phyloP scores from a whole-genome alignment of 2,113 vertebrate genomes.

The Chelonoidis abingdonii region DNA sequence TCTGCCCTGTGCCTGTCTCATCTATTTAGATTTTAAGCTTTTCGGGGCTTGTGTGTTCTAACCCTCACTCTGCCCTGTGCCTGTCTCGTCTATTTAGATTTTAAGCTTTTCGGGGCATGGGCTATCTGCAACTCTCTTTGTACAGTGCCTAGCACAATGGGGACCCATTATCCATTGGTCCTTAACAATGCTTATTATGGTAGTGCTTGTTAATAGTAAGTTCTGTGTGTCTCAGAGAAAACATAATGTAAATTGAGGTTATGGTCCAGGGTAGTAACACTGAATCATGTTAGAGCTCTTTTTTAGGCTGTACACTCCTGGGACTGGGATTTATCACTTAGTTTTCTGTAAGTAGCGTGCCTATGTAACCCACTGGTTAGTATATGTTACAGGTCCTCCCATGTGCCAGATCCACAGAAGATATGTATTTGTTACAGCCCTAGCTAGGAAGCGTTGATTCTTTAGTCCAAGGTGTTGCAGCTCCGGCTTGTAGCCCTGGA shows the following conservation, averaged over 20 bases:
- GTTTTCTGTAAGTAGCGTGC: neutral
- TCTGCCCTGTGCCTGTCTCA: neutral
- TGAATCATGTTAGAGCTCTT: neutral
- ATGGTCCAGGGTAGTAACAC: neutral
- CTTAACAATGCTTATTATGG: neutral
- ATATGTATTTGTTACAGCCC: neutral
- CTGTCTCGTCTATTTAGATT: neutral
- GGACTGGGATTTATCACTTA: neutral
- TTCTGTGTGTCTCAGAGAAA: neutral
- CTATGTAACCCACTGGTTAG: neutral
- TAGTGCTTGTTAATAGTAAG: neutral
- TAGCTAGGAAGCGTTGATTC: neutral
- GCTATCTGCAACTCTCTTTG: neutral
- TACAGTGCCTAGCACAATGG: neutral
- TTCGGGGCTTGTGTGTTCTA: neutral
- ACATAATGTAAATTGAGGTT: neutral
- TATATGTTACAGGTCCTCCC: neutral
- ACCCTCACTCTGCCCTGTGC: neutral
- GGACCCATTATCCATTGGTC: neutral
- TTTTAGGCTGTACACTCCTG: neutral
- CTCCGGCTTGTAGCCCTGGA: neutral
- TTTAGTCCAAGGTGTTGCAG: neutral
- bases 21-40: neutral
- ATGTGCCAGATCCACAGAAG: neutral
- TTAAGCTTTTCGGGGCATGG: neutral